Evolutionary conservation across 1,140 invertebrate species (phyloP).

Genomic region (Drosophila nigrodunni): DNA sequence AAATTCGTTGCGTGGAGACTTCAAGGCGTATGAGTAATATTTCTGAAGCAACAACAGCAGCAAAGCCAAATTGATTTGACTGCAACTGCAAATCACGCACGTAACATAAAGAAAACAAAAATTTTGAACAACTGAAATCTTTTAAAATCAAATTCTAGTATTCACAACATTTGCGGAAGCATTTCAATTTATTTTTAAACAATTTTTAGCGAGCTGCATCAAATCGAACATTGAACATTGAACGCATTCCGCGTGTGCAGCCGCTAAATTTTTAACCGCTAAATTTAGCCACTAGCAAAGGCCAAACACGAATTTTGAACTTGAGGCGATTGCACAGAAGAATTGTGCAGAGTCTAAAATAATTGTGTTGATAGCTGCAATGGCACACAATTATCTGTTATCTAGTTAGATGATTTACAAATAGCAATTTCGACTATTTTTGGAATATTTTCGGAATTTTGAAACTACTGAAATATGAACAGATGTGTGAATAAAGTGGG

Average conservation of each 20-base stretch:
- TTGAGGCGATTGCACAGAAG: conserved; percentile 45
- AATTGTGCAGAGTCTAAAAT: background rate
- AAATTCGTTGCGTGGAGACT: conserved; percentile 1
- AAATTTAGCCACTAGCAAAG: conserved; percentile 64
- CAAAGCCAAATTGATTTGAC: background rate
- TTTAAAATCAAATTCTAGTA: conserved; percentile 15
- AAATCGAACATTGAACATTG: conserved; percentile 65
- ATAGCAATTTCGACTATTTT: no score
- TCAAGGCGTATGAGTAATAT: conserved; percentile 50
- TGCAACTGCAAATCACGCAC: conserved; percentile 2
- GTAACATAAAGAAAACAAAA: conserved; percentile 1
- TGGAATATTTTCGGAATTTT: no score
- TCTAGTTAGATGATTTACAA: no score
- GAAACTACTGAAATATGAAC: no score
- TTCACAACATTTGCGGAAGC: conserved; percentile 52
- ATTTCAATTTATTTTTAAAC: conserved; percentile 59
- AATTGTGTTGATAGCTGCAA: no score
- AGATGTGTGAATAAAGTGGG: no score
- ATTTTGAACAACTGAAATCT: background rate
- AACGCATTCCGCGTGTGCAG: conserved; percentile 60
- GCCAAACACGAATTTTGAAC: conserved; percentile 82
- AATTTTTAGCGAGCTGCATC: conserved; percentile 19
- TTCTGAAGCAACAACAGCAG: conserved; percentile 1
- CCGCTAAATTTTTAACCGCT: conserved; percentile 43
- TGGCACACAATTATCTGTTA: no score